Evolutionary conservation across 2,888 invertebrate genomes (phyloP).

Genomic region (Adineta ricciae): DNA sequence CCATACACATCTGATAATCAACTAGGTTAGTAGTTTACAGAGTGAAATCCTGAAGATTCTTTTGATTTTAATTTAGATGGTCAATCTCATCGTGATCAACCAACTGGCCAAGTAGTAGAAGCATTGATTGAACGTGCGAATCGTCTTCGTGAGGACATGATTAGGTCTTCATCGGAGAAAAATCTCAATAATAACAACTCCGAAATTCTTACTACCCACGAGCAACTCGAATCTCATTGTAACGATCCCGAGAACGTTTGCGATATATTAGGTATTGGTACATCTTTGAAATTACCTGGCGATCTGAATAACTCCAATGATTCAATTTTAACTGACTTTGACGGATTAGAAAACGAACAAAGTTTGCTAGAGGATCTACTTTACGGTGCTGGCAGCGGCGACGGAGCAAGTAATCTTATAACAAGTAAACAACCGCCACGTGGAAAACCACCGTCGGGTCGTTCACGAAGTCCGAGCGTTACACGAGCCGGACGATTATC

Average conservation of each 20-base stretch:
- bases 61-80: not conserved
- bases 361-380: not conserved
- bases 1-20: not conserved
- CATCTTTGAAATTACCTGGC: not conserved
- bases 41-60: not conserved
- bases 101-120: not conserved
- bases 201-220: not conserved
- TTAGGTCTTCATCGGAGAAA: not conserved
- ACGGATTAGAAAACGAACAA: conserved; percentile 15
- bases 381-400: not conserved
- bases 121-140: conserved; percentile 23
- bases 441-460: not conserved
- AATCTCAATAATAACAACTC: not conserved
- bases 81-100: not conserved
- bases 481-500: not conserved
- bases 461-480: not conserved
- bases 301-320: not conserved
- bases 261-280: not conserved
- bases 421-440: not conserved
- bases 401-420: not conserved
- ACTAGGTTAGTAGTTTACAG: not conserved
- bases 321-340: conserved; percentile 13
- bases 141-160: conserved; percentile 8
- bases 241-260: not conserved
- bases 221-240: not conserved